Evolutionary conservation across 2,888 invertebrate species (phyloP), one percentile per base, ranked within the genome.

Genomic region (Drosophila limbata): DNA sequence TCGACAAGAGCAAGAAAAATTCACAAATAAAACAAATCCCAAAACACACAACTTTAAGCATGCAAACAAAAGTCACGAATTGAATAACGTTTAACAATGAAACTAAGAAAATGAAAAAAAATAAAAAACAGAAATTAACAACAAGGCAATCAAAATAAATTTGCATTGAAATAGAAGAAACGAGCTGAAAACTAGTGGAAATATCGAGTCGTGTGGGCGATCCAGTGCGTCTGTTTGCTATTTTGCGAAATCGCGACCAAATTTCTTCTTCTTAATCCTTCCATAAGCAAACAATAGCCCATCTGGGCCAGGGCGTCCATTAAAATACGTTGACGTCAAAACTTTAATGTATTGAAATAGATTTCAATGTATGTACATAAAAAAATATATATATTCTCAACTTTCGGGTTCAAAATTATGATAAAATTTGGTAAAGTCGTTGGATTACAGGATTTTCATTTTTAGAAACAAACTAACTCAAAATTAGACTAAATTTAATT

Each of bases 81-180:
- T 71, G 51, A 61, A 70, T 45, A 70, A 50, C 59, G 55, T 39
- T 28, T 39, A 57, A 67, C 59, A 75, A 77, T 57, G 13, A 11
- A 25, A 6, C 45, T 21, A 25, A 52, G 3, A 47, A 50, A 33
- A 55, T 45, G 56, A 57, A 15, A 45, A 25, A n/a, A 48, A 47
- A n/a, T n/a, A n/a, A 60, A 25, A 53, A 17, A 60, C n/a, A 45
- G n/a, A 73, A 65, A 69, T 57, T 40, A 50, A 42, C 47, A 64
- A 69, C 75, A 59, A 61, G 53, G 28, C 40, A 62, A 52, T 13
- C 52, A 31, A 47, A 47, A 50, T 13, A 50, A 31, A 65, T 73
- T 72, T 73, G 73, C 65, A 76, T 73, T 55, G 17, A 59, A 51
- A 65, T 35, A 64, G 45, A 61, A 50, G 48, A 57, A 64, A 42